A percentile compares a stretch with the other conserved stretches of the same genome.
Conservation (phyloP, 2,113 vertebrate genomes). For the Orycteropus afer region DNA sequence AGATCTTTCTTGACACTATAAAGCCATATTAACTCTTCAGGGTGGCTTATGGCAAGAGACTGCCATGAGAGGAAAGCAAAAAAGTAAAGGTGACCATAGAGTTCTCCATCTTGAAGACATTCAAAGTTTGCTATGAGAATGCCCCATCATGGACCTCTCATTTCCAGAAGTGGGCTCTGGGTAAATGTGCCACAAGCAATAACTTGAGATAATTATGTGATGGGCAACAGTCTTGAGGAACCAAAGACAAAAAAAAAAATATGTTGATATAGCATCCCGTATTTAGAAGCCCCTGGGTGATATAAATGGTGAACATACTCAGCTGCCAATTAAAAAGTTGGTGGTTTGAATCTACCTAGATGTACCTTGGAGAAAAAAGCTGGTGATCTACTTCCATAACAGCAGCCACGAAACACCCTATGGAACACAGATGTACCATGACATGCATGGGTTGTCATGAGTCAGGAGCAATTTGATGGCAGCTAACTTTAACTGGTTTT, state of each 20-base stretch:
- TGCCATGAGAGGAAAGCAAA: background rate
- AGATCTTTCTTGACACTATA: background rate
- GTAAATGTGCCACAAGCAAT: background rate
- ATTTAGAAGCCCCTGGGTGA: background rate
- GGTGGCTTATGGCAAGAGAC: background rate
- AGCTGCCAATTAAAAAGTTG: background rate
- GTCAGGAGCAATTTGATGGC: background rate
- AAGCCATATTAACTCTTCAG: background rate
- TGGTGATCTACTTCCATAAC: background rate
- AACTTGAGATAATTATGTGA: background rate
- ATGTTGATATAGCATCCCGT: background rate
- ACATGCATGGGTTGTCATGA: background rate
- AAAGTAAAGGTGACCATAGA: background rate
- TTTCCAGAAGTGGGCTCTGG: background rate
- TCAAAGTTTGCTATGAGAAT: background rate
- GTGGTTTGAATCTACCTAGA: no score
- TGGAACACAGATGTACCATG: background rate
- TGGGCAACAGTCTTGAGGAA: background rate
- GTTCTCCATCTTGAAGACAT: background rate
- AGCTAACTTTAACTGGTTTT: background rate
- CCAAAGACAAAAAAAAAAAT: background rate
- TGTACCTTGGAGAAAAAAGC: background rate
- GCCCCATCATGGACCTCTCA: background rate
- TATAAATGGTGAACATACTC: background rate
- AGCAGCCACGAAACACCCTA: background rate